These are phyloP conservation scores for Dufourea novaeangliae DNA, from an alignment of 1,140 invertebrate species.

Conservation along the genomic window DNA sequence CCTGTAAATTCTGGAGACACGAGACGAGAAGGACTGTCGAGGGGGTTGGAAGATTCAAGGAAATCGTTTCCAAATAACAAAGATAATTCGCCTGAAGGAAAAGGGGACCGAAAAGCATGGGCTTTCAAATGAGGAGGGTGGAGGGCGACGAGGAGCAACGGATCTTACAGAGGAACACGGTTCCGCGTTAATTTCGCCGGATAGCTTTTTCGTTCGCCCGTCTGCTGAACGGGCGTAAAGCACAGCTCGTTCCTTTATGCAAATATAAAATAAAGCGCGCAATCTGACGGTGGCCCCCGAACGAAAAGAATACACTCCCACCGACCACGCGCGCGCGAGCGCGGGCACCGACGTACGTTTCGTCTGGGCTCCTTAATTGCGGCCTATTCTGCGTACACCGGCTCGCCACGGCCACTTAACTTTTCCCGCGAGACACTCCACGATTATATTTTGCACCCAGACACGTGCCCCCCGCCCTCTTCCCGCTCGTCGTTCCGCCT, in stretches of 20 bases:
- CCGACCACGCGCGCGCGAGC: neutral
- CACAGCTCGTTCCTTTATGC: slow-evolving; percentile 37
- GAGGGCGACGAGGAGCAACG: too few species aligned
- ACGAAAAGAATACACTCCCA: slow-evolving; percentile 36
- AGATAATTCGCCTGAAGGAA: neutral
- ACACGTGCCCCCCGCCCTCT: slow-evolving; percentile 38
- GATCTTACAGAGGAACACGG: slow-evolving; percentile 2
- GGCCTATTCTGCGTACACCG: slow-evolving; percentile 58
- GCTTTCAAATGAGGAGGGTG: neutral
- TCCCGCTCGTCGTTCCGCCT: neutral
- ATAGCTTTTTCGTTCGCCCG: slow-evolving; percentile 12
- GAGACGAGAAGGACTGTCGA: neutral
- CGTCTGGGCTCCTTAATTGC: slow-evolving; percentile 66
- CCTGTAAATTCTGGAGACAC: neutral
- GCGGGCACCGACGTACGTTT: slow-evolving; percentile 31
- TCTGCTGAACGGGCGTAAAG: slow-evolving; percentile 10
- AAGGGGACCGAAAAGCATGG: neutral
- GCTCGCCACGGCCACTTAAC: slow-evolving; percentile 64
- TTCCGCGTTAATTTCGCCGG: slow-evolving; percentile 45
- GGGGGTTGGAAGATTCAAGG: too few species aligned
- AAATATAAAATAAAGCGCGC: slow-evolving; percentile 55
- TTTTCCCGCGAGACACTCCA: slow-evolving; percentile 61
- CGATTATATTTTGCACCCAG: slow-evolving; percentile 65
- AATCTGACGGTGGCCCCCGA: slow-evolving; percentile 40
- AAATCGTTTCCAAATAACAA: slow-evolving; percentile 1